Evolutionary conservation across 2,113 vertebrate genomes (phyloP), one percentile per base, ranked within the genome.

Genomic region (Coracopsis vasa): DNA sequence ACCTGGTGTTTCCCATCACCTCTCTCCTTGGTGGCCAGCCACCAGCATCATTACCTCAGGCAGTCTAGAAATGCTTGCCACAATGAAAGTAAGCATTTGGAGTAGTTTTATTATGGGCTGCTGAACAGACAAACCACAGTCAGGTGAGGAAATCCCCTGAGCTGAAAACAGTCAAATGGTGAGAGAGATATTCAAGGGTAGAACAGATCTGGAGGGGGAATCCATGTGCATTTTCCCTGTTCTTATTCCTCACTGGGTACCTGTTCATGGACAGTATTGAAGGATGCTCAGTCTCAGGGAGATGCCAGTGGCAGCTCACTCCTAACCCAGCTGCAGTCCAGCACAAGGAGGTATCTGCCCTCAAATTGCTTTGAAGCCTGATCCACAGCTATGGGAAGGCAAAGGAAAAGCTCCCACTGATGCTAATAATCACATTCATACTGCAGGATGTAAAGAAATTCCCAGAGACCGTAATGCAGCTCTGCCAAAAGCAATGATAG

Each of bases 231-330:
- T 83, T 94, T 83, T 5, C 9, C 12, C 14, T 47, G 10, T 9
- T 44, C 65, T 62, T 51, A 10, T 4, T 84, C 20, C 20, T 70
- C 6, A 1, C 13, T 4, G 4, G 3, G 1, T 71, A 48, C 42
- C n/a, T 66, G 33, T 13, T 53, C 66, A 20, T 8, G 16, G 18
- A 11, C 21, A 48, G 16, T 31, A 11, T 16, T 44, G 24, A 21
- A 58, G 48, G 41, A 78, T 47, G 31, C 1, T 1, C 5, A 2
- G 9, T 0, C 25, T 24, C 29, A 0, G 1, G 25, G 39, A 64
- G 29, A 35, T 67, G 51, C 28, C 41, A 29, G 16, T 6, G 25
- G 28, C 31, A 33, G 18, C 6, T 61, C 5, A 1, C 20, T 60
- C 7, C 33, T 8, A 48, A 41, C 45, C 17, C 1, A 2, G 16